Evolutionary conservation across 2,888 invertebrate species (phyloP).

Genomic region (Nephrocerus scutellatus): DNA sequence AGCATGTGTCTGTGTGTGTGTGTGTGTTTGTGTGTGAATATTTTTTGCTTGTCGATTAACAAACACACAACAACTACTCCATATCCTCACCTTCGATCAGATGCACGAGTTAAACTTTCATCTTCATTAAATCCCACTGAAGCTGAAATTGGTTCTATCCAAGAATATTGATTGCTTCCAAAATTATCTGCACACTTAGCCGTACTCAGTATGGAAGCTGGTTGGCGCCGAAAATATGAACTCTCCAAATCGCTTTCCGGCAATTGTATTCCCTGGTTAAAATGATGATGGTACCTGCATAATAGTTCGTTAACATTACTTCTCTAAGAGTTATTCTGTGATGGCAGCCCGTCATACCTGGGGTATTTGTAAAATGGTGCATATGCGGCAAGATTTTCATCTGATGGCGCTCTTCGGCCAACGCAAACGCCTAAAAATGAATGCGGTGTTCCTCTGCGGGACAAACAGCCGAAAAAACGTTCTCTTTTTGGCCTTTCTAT

Average conservation of each 20-base stretch:
- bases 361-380: conserved; percentile 74
- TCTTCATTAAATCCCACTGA: too few species aligned
- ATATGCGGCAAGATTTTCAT: conserved; percentile 79
- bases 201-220: conserved; percentile 65
- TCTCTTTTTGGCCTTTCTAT: conserved; percentile 57
- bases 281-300: conserved; percentile 35
- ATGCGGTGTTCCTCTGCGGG: conserved; percentile 50
- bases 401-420: conserved; percentile 76
- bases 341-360: conserved; percentile 47
- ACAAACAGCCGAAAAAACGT: conserved; percentile 79
- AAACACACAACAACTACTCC: too few species aligned
- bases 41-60: too few species aligned
- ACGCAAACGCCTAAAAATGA: conserved; percentile 82
- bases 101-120: too few species aligned
- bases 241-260: conserved; percentile 66
- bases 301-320: background rate
- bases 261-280: conserved; percentile 28
- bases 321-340: background rate
- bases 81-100: too few species aligned
- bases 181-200: too few species aligned
- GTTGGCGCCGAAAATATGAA: conserved; percentile 74
- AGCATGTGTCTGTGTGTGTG: too few species aligned
- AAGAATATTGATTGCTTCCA: conserved; percentile 21
- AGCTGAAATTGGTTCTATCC: conserved; percentile 22
- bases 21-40: too few species aligned